Evolutionary conservation across 2,888 invertebrate species (phyloP).

Genomic region (Caenorhabditis sp.): DNA sequence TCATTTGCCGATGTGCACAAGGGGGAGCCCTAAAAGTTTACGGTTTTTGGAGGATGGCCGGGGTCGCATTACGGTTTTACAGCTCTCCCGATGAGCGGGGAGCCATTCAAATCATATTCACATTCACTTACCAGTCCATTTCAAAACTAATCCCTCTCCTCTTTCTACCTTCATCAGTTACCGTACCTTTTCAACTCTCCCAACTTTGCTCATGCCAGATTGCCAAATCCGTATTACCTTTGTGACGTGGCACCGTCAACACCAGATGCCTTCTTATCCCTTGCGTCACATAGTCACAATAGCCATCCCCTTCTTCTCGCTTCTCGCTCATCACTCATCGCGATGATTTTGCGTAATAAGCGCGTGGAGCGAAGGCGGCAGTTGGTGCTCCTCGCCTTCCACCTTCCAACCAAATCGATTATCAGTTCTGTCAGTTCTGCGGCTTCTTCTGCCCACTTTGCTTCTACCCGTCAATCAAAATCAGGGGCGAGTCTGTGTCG

Average conservation of each 20-base stretch:
- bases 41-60: conserved; percentile 1
- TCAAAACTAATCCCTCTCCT: neutral
- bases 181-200: neutral
- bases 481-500: conserved; percentile 25
- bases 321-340: conserved; percentile 29
- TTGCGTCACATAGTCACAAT: conserved; percentile 33
- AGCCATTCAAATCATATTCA: neutral
- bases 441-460: conserved; percentile 30
- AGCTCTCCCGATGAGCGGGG: neutral
- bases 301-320: neutral
- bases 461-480: conserved; percentile 54
- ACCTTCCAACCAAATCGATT: conserved; percentile 53
- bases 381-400: conserved; percentile 18
- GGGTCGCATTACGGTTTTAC: conserved; percentile 44
- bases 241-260: neutral
- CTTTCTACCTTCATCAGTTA: neutral
- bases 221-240: too few species aligned
- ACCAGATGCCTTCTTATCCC: conserved; percentile 9
- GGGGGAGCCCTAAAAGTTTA: conserved; percentile 16
- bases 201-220: neutral
- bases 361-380: conserved; percentile 17
- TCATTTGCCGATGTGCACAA: too few species aligned
- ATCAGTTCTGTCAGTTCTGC: conserved; percentile 29
- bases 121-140: neutral
- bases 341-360: conserved; percentile 53